Base-by-base conservation (phyloP, 2,888 invertebrate species). In the Cyaniris semiargus region DNA sequence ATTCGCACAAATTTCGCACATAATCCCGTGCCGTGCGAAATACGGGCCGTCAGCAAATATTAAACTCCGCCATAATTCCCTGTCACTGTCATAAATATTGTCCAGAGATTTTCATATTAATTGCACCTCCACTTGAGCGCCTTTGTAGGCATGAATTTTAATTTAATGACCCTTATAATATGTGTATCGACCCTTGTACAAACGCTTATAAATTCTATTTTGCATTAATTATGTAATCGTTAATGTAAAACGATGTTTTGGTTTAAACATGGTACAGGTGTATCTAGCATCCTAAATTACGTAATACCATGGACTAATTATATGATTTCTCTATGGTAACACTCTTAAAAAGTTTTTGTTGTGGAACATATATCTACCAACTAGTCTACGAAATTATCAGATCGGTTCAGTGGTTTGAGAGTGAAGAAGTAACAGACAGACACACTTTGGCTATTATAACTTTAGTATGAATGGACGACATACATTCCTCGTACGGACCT, bases 1-100 rank as follows among this genome's bases (percentile, higher is more conserved):
- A 81, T 82, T 82, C 82, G 80, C 86, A 88, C 87, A 88, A 87
- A 88, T 89, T 89, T 89, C 84, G 86, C 89, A 86, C 88, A 87
- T 91, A 91, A 91, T 90, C 90, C 88, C 86, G 84, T 83, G 85
- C 87, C 87, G 86, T 87, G 89, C 89, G 89, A 92, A 91, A 91
- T 92, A 91, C 88, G 89, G 83, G 85, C 85, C 86, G 87, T 89
- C 89, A 87, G 91, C 91, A 90, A 91, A 92, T 89, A 92, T 92
- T 90, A 89, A 89, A 89, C 86, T 87, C 84, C 80, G 87, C 86
- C 87, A 88, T 90, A 90, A 91, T 91, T 90, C 88, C 80, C 86
- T 87, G 88, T 88, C 86, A 86, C 86, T 88, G 87, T 87, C 88
- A 88, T 92, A 92, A 90, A 92, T 91, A 89, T 88, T 86, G 87